Evolutionary conservation across 2,797 vertebrate species (phyloP).

Genomic region (Selene dorsalis): DNA sequence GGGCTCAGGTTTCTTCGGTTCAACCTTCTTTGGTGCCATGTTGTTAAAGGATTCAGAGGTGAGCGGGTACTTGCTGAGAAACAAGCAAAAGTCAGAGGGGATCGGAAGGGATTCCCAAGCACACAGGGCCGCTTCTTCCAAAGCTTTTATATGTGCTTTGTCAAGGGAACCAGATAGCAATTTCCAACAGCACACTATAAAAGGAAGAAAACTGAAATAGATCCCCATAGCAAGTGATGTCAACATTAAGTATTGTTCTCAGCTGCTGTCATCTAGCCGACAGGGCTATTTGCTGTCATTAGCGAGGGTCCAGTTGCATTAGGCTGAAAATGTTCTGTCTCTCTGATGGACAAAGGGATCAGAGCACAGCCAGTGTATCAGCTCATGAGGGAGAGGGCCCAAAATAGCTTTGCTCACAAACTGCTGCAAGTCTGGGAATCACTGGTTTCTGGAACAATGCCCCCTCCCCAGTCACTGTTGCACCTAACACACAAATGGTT

Average conservation of each 20-base stretch:
- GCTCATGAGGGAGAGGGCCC: slow-evolving; percentile 57
- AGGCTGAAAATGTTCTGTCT: slow-evolving; percentile 76
- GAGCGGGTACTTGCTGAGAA: slow-evolving; percentile 55
- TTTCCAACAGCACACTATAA: slow-evolving; percentile 83
- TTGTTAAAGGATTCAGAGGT: slow-evolving; percentile 54
- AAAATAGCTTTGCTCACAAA: slow-evolving; percentile 71
- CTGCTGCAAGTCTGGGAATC: slow-evolving; percentile 57
- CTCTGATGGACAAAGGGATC: slow-evolving; percentile 81
- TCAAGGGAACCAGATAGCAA: slow-evolving; percentile 70
- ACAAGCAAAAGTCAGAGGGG: slow-evolving; percentile 57
- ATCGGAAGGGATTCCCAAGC: slow-evolving; percentile 65
- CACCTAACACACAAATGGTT: slow-evolving; percentile 29
- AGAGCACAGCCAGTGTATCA: slow-evolving; percentile 65
- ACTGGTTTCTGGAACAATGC: slow-evolving; percentile 41
- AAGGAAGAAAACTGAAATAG: slow-evolving; percentile 90
- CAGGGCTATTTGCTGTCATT: slow-evolving; percentile 80
- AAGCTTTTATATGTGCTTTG: slow-evolving; percentile 83
- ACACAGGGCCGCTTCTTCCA: slow-evolving; percentile 63
- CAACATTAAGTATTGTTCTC: slow-evolving; percentile 88
- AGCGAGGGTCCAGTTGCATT: slow-evolving; percentile 80
- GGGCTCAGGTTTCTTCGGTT: slow-evolving; percentile 84
- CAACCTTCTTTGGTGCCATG: slow-evolving; percentile 87
- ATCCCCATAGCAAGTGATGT: slow-evolving; percentile 76
- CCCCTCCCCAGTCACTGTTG: neutral
- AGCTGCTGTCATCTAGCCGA: slow-evolving; percentile 83